Conservation (phyloP, 2,888 invertebrate genomes). For the Phyllotreta cruciferae region DNA sequence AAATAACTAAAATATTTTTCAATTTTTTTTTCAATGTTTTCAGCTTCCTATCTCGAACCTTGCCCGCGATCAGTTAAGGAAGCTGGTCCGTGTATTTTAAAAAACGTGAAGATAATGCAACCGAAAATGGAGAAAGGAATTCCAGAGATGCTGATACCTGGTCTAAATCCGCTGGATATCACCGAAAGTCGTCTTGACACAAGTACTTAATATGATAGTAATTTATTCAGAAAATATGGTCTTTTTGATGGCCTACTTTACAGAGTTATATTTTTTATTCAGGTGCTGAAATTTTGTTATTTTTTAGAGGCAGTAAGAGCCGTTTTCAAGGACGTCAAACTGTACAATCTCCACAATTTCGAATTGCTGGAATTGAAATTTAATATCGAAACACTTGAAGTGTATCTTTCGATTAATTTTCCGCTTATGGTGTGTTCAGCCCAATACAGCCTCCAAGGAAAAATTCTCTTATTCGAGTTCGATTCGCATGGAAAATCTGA, state of each 20-base stretch:
- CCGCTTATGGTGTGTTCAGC: constrained; percentile 69
- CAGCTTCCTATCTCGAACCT: constrained; percentile 70
- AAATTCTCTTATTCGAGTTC: constrained; percentile 73
- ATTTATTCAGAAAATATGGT: neutral
- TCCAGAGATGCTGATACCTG: constrained; percentile 69
- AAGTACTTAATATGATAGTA: neutral
- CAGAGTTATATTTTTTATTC: constrained; percentile 3
- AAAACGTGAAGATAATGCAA: constrained; percentile 66
- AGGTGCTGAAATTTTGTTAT: constrained; percentile 5
- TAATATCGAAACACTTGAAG: constrained; percentile 61
- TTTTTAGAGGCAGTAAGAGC: neutral
- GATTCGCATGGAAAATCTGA: constrained; percentile 68
- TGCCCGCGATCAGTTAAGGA: constrained; percentile 70
- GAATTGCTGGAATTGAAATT: constrained; percentile 62
- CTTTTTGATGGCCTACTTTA: neutral
- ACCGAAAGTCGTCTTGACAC: neutral
- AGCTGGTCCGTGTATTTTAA: constrained; percentile 66
- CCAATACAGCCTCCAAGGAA: constrained; percentile 69
- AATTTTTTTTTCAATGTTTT: constrained; percentile 39
- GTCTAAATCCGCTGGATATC: constrained; percentile 68
- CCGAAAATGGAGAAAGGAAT: constrained; percentile 68
- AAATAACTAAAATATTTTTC: neutral
- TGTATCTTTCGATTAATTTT: constrained; percentile 66
- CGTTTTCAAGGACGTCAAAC: constrained; percentile 23
- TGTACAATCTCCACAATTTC: constrained; percentile 68